Conservation (phyloP, 2,888 invertebrate species). For the Brachynemurus nebulosus region DNA sequence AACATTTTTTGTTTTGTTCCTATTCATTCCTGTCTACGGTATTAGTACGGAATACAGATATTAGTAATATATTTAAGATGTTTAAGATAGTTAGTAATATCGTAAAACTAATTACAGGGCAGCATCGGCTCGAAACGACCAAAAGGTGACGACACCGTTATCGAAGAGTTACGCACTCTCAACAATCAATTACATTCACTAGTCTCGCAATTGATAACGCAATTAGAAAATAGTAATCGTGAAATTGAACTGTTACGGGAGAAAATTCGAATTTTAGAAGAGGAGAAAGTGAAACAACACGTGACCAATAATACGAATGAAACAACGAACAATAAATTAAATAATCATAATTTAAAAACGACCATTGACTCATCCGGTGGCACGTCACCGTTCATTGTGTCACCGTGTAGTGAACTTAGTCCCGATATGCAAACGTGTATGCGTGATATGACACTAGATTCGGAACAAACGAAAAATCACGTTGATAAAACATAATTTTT, state of each 20-base stretch:
- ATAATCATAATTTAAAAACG: conserved; percentile 25
- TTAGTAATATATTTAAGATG: too few species aligned
- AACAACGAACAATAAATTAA: too few species aligned
- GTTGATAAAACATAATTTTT: too few species aligned
- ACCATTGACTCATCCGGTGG: conserved; percentile 29
- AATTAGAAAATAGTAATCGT: conserved; percentile 50
- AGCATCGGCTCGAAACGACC: conserved; percentile 37
- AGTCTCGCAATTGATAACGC: conserved; percentile 43
- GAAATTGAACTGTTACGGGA: conserved; percentile 45
- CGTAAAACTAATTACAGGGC: background rate
- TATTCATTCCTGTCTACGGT: too few species aligned
- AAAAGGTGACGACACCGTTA: conserved; percentile 44
- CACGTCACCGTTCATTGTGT: conserved; percentile 32
- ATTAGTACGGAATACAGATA: too few species aligned
- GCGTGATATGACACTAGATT: too few species aligned
- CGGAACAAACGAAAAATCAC: too few species aligned
- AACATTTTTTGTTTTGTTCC: too few species aligned
- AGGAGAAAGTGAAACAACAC: conserved; percentile 25
- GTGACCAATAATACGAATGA: too few species aligned
- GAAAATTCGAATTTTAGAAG: conserved; percentile 40
- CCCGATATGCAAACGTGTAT: too few species aligned
- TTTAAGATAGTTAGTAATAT: too few species aligned
- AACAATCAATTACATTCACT: conserved; percentile 46
- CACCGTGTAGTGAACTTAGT: conserved; percentile 30
- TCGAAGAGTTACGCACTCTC: conserved; percentile 51